Base-by-base conservation (phyloP, 2,888 invertebrate genomes). In the Leistus spinibarbis region DNA sequence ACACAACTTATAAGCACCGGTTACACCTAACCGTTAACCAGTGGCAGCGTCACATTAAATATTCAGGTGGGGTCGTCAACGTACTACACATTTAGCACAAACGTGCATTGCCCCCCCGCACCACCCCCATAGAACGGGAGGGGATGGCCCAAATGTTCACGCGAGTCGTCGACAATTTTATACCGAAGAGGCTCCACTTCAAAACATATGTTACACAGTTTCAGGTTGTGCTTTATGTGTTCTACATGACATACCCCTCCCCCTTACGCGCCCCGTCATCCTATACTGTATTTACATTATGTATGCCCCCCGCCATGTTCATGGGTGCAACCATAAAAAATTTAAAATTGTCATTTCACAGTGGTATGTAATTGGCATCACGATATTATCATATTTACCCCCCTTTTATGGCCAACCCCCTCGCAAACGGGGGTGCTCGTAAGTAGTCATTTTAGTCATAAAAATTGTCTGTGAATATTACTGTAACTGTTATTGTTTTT, bases 181-280 rank as follows among this genome's bases (percentile, higher is more conserved):
- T 40, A 40, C 40, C 85, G 85, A 84, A 84, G 84, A 85, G 40
- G 84, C 84, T 84, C 86, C 84, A 85, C 84, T 86, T 86, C 81
- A 83, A 84, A 84, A 84, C 85, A 86, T 85, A 86, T 86, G 86
- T 86, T 86, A 85, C 86, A 85, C 82, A 40, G 40, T 40, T 84
- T 85, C 82, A 84, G 84, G 83, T 83, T 83, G 83, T 81, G 81
- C 83, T 85, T 85, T 86, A 85, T 86, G 84, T 82, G 82, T 82
- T 82, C 81, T 85, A 85, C 86, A 85, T 85, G 85, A 84, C 84
- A 84, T 82, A 81, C 57, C 17, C 82, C 82, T 82, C 79, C 78
- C 78, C 80, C 40, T 4, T 13, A 0, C 40, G 79, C 79, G 77
- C 78, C 78, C 78, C 57, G 17, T 57, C n/a, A n/a, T n/a, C n/a